Evolutionary conservation across 2,113 vertebrate species (phyloP).

Genomic region (Heterocephalus glaber): DNA sequence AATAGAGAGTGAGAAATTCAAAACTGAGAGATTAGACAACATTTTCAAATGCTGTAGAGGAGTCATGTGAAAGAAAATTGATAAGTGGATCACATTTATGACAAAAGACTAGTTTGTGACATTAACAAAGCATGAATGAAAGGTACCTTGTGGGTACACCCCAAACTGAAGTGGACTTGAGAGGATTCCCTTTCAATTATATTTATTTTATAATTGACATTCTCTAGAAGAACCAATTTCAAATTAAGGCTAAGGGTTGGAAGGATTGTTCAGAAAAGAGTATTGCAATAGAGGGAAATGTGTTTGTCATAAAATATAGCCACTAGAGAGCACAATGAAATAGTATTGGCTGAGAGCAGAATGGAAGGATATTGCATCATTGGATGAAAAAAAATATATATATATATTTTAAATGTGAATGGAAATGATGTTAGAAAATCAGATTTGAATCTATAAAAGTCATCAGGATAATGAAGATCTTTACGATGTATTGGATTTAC

Average conservation of each 20-base stretch:
- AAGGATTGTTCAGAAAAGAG: background rate
- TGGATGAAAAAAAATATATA: background rate
- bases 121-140: background rate
- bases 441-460: background rate
- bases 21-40: background rate
- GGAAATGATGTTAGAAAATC: background rate
- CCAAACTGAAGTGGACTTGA: background rate
- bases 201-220: background rate
- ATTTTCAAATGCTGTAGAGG: background rate
- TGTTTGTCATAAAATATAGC: background rate
- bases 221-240: background rate
- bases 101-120: background rate
- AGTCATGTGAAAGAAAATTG: background rate
- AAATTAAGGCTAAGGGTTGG: background rate
- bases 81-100: background rate
- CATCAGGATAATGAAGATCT: background rate
- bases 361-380: background rate
- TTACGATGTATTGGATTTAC: background rate
- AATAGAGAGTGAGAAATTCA: background rate
- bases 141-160: rapidly evolving
- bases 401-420: background rate
- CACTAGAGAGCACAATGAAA: background rate
- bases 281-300: background rate
- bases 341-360: rapidly evolving
- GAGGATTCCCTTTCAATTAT: background rate